These are phyloP conservation scores for Stictocephala bisonia DNA, from an alignment of 2,888 invertebrate species.

Conservation along the genomic window DNA sequence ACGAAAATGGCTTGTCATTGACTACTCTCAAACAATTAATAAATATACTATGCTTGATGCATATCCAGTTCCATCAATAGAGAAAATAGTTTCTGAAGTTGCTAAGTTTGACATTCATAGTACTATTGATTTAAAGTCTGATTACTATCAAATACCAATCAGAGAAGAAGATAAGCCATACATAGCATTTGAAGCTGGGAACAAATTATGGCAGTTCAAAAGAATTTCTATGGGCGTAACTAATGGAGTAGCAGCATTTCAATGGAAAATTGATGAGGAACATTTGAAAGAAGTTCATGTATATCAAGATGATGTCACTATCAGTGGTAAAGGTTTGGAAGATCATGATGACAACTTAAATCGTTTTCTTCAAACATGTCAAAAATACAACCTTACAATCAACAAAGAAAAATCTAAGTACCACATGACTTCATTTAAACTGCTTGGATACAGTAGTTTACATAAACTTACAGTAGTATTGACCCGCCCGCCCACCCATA, in stretches of 20 bases:
- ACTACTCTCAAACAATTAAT: not conserved
- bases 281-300: not conserved
- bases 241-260: not conserved
- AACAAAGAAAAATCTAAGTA: slow-evolving; percentile 4
- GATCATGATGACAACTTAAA: slow-evolving; percentile 18
- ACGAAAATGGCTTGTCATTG: not conserved
- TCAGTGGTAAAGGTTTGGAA: slow-evolving; percentile 2
- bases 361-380: not conserved
- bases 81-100: too few species aligned
- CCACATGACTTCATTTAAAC: not conserved
- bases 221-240: too few species aligned
- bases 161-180: too few species aligned
- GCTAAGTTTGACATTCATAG: too few species aligned
- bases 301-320: slow-evolving; percentile 44
- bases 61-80: too few species aligned
- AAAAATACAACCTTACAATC: not conserved
- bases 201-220: too few species aligned
- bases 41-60: not conserved
- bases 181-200: too few species aligned
- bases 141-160: too few species aligned
- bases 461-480: too few species aligned
- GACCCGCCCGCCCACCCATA: too few species aligned
- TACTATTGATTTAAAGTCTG: too few species aligned
- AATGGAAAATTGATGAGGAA: slow-evolving; percentile 1
- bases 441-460: not conserved